Evolutionary conservation across 1,140 invertebrate species (phyloP), one percentile per base, ranked within the genome.

Genomic region (Tetragnatha versicolor): DNA sequence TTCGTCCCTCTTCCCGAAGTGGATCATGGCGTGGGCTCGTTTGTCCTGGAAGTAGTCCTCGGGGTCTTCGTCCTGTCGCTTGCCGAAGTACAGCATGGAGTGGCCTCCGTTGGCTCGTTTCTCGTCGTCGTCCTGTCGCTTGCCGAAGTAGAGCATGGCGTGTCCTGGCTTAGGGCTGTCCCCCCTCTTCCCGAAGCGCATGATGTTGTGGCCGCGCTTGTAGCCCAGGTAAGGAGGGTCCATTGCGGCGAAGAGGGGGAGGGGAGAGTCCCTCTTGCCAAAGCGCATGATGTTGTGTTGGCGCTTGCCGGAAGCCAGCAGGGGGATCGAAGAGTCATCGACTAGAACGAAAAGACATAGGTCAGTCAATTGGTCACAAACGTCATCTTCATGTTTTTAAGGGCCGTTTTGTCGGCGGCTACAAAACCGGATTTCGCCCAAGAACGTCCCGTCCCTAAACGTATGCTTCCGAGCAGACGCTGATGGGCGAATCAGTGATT

Each of bases 21-120:
- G 47, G 14, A 76, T 49, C 72, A 76, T 76, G 12, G 72, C 31
- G 25, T 76, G 72, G 0, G 68, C 68, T 2, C 68, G 9, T 22
- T 72, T 72, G 12, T 72, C 68, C n/a, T 5, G 22, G 20, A 22
- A 29, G 25, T 31, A 25, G 2, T 25, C 58, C 10, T 49, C 31
- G 12, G 49, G 27, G 31, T 51, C 72, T 5, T 27, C 35, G 14
- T 69, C 39, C 5, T 68, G 49, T 47, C 76, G 35, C 10, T 79
- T 79, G 3, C 76, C 76, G 51, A 79, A 79, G 35, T 79, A 63
- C 39, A 79, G 68, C 76, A 79, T 79, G 33, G 63, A 58, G 25
- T 79, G 76, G 12, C 55, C 72, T 12, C 51, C 49, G 22, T 17
- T 25, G 10, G 12, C 69, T n/a, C 69, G 33, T 39, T 73, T 73